A percentile compares a stretch with the other conserved stretches of the same genome.
Conservation (phyloP, 2,888 invertebrate species). For the Trissoscelio sp. region DNA sequence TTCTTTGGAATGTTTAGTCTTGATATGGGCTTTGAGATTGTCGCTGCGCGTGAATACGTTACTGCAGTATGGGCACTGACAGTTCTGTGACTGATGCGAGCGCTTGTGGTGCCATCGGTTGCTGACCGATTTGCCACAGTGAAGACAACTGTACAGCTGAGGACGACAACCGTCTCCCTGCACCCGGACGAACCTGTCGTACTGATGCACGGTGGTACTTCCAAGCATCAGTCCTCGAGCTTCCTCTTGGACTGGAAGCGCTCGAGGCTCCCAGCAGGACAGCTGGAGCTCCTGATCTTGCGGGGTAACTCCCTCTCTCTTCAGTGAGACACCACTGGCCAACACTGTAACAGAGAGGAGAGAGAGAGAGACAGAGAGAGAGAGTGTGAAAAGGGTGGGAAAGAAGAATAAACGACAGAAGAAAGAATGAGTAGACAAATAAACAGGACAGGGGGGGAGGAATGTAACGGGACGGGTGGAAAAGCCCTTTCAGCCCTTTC, state of each 20-base stretch:
- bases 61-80: slow-evolving; percentile 87
- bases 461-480: slow-evolving; percentile 8
- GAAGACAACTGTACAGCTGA: slow-evolving; percentile 85
- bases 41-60: slow-evolving; percentile 87
- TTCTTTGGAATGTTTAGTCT: slow-evolving; percentile 85
- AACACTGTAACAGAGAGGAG: slow-evolving; percentile 80
- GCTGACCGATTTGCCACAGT: slow-evolving; percentile 88
- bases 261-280: slow-evolving; percentile 76
- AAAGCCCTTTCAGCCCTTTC: slow-evolving; percentile 66
- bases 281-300: slow-evolving; percentile 78
- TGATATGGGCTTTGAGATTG: slow-evolving; percentile 88
- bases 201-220: slow-evolving; percentile 72
- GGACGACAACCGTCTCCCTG: slow-evolving; percentile 73
- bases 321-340: slow-evolving; percentile 81
- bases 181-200: slow-evolving; percentile 77
- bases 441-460: slow-evolving; percentile 1
- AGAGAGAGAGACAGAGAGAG: slow-evolving; percentile 76
- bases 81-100: slow-evolving; percentile 87
- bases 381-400: slow-evolving; percentile 64
- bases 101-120: slow-evolving; percentile 89
- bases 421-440: slow-evolving; percentile 1
- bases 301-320: slow-evolving; percentile 78
- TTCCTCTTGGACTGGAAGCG: slow-evolving; percentile 75
- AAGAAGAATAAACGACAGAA: slow-evolving; percentile 43
- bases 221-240: slow-evolving; percentile 72